Base-by-base conservation (phyloP, 2,113 vertebrate genomes). In the Nasalis larvatus region DNA sequence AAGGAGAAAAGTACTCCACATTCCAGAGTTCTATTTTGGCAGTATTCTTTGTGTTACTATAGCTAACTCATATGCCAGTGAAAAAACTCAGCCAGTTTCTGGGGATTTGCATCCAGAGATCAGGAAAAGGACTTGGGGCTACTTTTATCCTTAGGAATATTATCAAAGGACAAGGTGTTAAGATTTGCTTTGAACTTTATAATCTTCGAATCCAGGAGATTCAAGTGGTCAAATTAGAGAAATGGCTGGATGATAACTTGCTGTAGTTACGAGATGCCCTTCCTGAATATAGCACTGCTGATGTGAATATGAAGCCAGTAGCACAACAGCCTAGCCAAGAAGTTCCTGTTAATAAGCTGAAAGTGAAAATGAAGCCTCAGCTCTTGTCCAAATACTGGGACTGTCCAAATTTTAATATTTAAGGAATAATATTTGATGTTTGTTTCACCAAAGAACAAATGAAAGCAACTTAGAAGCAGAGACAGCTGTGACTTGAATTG, bases 321-420 rank as follows among this genome's bases (percentile, higher is more conserved):
- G 47, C 96, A 49, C 86, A 0, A 0, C 94, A 98, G 20, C 11
- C 96, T 0, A 96, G 95, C 0, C 98, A 98, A 73, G 99, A 99
- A 3, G 97, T 99, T 47, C 99, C 99, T n/a, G 73, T 99, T 2
- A 99, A 99, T 97, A 37, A 99, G 99, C 52, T 99, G 8, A 99
- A 99, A 97, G 99, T 99, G 21, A 99, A 90, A 98, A 99, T 99
- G 99, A 99, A 99, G 68, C 99, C 99, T 0, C 99, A 98, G 88
- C 99, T 99, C 0, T 99, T 99, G 99, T 99, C 99, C 80, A 99
- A 99, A 98, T 99, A 99, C 78, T 99, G 99, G 99, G 99, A 99
- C 94, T 99, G 99, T 16, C 99, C 99, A 3, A 98, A 99, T 69
- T 99, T 98, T 98, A 99, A 99, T 40, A 95, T 99, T 96, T 98